phyloP scores from a whole-genome alignment of 2,888 invertebrate genomes.

The Epinotia ramella region DNA sequence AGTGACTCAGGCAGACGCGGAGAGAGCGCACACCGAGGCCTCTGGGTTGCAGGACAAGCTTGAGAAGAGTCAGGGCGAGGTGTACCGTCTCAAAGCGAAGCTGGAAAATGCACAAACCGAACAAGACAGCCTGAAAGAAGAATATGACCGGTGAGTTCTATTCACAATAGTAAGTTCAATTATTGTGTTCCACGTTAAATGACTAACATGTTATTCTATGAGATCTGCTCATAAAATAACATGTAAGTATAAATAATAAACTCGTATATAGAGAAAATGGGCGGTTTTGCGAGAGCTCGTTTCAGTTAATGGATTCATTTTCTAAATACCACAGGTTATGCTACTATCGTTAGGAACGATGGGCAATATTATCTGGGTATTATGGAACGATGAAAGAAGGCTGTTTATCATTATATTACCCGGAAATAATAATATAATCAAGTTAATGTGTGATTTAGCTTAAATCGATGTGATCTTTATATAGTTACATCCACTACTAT shows the following conservation, averaged over 20 bases:
- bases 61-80: conserved; percentile 97
- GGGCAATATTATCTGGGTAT: background rate
- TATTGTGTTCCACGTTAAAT: background rate
- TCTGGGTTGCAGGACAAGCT: conserved; percentile 95
- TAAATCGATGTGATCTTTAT: too few species aligned
- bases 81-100: conserved; percentile 96
- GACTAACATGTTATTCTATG: background rate
- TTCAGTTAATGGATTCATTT: conserved; percentile 12
- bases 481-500: background rate
- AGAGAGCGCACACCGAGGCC: conserved; percentile 93
- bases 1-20: conserved; percentile 96
- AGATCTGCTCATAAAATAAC: too few species aligned
- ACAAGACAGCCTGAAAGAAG: conserved; percentile 96
- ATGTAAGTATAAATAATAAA: background rate
- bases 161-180: background rate
- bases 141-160: conserved; percentile 89
- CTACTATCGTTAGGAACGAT: background rate
- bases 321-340: conserved; percentile 1
- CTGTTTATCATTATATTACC: background rate
- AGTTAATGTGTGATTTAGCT: too few species aligned
- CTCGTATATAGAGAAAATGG: conserved; percentile 15
- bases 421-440: background rate
- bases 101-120: conserved; percentile 98
- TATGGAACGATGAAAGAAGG: background rate
- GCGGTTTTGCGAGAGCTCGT: conserved; percentile 2